Base-by-base conservation (phyloP, 2,888 invertebrate genomes). In the Caenorhabditis uteleia region DNA sequence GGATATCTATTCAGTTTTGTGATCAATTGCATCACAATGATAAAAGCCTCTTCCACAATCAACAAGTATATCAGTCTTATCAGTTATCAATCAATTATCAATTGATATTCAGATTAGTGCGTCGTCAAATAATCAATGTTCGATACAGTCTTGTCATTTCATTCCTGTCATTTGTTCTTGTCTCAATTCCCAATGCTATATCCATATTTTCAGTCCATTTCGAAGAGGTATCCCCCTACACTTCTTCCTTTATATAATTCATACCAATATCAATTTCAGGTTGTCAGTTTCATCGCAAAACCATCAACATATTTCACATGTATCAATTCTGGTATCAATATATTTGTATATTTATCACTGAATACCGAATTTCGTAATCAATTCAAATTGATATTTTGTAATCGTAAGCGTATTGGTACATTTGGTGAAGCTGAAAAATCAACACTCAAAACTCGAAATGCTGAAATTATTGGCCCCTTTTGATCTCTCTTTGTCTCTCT, bases 221-320 rank as follows among this genome's bases (percentile, higher is more conserved):
- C 36, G 58, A 62, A 48, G 69, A 64, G 44, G 69, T 66, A 33
- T 40, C n/a, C n/a, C n/a, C n/a, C n/a, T n/a, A 5, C 12, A 25
- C 12, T 8, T 23, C 3, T 16, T 7, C 29, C 25, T 12, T 18
- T 16, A 38, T 4, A 14, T 44, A 16, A 39, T 21, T 18, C 39
- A 20, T 40, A 44, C 25, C 38, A 29, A 46, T 39, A 39, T 25
- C 29, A 5, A 10, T n/a, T 46, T 61, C 46, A 72, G 69, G 67
- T 66, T 36, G 55, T 56, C 45, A 65, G 70, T 43, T 60, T 66
- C 53, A 70, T 75, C 34, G 57, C 66, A 12, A 73, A 73, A 44
- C 73, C 75, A 25, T 65, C 75, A 6, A 68, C 70, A 23, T 75
- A 68, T 50, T 66, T 68, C 46, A 70, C 73, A 7, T 75, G 73